Evolutionary conservation across 2,888 invertebrate species (phyloP).

Genomic region (Drosophila anomalata): DNA sequence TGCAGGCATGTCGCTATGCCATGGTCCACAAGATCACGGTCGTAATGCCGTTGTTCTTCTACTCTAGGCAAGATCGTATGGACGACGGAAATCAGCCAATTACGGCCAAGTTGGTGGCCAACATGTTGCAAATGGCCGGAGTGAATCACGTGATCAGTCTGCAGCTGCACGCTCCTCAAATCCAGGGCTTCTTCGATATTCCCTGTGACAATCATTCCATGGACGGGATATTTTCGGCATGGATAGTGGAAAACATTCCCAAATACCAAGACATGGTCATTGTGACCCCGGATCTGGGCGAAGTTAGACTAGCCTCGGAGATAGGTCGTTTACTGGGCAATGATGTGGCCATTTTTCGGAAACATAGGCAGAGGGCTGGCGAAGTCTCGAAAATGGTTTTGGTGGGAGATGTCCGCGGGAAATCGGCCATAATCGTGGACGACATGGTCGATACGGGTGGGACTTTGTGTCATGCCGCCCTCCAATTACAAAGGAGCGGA

Average conservation of each 20-base stretch:
- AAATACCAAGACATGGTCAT: slow-evolving; percentile 10
- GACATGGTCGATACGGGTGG: slow-evolving; percentile 30
- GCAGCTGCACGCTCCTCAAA: slow-evolving; percentile 29
- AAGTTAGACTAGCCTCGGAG: slow-evolving; percentile 1
- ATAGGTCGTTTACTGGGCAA: slow-evolving; percentile 5
- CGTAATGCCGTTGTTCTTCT: slow-evolving; percentile 29
- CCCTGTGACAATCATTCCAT: slow-evolving; percentile 35
- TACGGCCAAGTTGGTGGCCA: slow-evolving; percentile 42
- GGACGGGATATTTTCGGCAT: slow-evolving; percentile 2
- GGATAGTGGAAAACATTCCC: slow-evolving; percentile 14
- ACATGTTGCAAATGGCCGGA: slow-evolving; percentile 24
- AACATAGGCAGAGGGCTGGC: slow-evolving; percentile 3
- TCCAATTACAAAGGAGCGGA: slow-evolving; percentile 8
- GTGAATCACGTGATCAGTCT: slow-evolving; percentile 28
- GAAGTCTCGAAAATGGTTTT: slow-evolving; percentile 15
- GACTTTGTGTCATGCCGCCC: slow-evolving; percentile 16
- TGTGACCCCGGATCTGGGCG: slow-evolving; percentile 31
- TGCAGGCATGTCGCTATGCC: slow-evolving; percentile 30
- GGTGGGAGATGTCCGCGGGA: slow-evolving; percentile 25
- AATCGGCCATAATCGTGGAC: slow-evolving; percentile 23
- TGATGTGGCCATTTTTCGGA: slow-evolving; percentile 27
- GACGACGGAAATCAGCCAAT: slow-evolving; percentile 16
- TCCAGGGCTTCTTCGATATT: slow-evolving; percentile 46
- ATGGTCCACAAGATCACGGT: slow-evolving; percentile 24
- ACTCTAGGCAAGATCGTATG: slow-evolving; percentile 33